These are phyloP conservation scores for Myotis lucifugus DNA, from an alignment of 2,113 vertebrate genomes.

Conservation along the genomic window DNA sequence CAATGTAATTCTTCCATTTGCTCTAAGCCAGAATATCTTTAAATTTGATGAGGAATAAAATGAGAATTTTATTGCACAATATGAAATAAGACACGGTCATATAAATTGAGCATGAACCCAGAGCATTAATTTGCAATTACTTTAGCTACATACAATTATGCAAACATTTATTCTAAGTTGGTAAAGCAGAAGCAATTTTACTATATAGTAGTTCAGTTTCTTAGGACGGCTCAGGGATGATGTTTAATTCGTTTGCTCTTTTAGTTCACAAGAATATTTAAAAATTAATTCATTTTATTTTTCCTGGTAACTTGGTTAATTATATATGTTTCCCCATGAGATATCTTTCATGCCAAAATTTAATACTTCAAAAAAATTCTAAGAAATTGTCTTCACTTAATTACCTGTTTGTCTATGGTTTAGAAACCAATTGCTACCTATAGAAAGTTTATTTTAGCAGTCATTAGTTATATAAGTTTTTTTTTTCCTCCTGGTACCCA, in stretches of 20 bases:
- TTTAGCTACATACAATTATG: constrained; percentile 20
- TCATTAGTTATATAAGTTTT: neutral
- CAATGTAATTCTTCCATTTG: neutral
- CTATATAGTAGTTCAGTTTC: neutral
- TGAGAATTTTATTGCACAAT: constrained; percentile 12
- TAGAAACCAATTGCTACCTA: neutral
- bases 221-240: neutral
- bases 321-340: neutral
- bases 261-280: constrained; percentile 39
- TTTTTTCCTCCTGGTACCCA: neutral
- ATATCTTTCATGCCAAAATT: neutral
- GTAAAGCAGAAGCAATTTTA: constrained; percentile 30
- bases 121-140: constrained; percentile 44
- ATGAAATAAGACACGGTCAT: constrained; percentile 37
- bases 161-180: constrained; percentile 50
- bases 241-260: neutral
- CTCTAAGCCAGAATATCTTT: constrained; percentile 45
- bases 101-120: constrained; percentile 17
- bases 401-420: neutral
- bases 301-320: neutral
- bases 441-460: neutral
- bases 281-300: constrained; percentile 36
- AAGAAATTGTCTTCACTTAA: neutral
- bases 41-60: constrained; percentile 58
- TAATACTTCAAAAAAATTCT: neutral